These are phyloP conservation scores for Jaculus jaculus DNA, from an alignment of 2,113 vertebrate species.

Conservation along the genomic window DNA sequence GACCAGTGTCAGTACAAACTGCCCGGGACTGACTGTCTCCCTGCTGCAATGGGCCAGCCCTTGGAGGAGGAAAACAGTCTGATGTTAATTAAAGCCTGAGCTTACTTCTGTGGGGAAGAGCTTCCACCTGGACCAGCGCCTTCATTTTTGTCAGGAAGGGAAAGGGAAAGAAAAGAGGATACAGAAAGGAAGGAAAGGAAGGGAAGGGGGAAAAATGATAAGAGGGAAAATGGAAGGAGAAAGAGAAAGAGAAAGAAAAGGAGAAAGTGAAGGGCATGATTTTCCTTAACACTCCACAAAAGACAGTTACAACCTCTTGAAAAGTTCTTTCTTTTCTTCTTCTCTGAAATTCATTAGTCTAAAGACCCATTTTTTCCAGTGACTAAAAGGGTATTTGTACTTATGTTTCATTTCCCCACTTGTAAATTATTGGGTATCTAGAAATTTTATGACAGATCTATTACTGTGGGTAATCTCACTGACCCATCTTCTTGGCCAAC, in stretches of 20 bases:
- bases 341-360: background rate
- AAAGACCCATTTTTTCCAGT: too few species aligned
- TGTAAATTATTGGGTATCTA: background rate
- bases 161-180: too few species aligned
- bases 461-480: background rate
- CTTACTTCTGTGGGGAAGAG: background rate
- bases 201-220: background rate
- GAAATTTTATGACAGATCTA: background rate
- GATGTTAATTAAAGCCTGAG: background rate
- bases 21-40: background rate
- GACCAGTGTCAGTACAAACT: slow-evolving; percentile 23
- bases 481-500: background rate
- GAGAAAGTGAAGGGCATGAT: background rate
- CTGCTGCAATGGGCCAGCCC: background rate
- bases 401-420: background rate
- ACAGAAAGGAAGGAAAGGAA: too few species aligned
- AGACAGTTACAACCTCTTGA: background rate
- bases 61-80: slow-evolving; percentile 8
- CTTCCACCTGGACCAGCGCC: background rate
- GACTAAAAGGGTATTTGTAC: background rate
- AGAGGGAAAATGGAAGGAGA: background rate
- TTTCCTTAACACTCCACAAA: background rate
- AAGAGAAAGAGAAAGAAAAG: background rate
- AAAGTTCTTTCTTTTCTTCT: background rate
- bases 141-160: background rate